Percentiles rank a stretch among this genome's conserved stretches.
These are phyloP conservation scores for Drosophila sordidula DNA, from an alignment of 2,888 invertebrate species.

Conservation along the genomic window DNA sequence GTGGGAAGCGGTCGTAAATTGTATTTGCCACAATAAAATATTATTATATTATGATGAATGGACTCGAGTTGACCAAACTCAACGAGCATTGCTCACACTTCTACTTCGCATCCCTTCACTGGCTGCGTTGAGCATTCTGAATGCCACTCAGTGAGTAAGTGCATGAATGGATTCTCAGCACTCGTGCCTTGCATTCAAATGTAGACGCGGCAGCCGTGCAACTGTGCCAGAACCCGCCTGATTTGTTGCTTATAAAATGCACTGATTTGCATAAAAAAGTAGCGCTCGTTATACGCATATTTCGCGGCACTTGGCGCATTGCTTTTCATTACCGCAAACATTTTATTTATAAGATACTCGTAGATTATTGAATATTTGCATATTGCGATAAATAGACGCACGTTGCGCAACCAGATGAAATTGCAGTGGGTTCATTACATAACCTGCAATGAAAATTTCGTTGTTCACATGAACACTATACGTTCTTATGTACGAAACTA, in stretches of 20 bases:
- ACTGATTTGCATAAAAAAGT: conserved; percentile 68
- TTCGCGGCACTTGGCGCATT: conserved; percentile 52
- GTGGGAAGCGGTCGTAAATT: conserved; percentile 30
- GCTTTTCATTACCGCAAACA: conserved; percentile 37
- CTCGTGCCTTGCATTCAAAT: conserved; percentile 66
- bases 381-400: conserved; percentile 31
- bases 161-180: conserved; percentile 58
- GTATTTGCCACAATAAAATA: conserved; percentile 35
- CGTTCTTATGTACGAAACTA: no score
- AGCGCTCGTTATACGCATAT: conserved; percentile 70
- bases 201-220: conserved; percentile 8
- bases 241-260: conserved; percentile 61
- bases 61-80: conserved; percentile 36
- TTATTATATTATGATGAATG: conserved; percentile 37
- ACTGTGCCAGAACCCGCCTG: conserved; percentile 40
- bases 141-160: conserved; percentile 53
- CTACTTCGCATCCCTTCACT: neutral
- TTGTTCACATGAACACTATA: neutral
- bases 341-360: conserved; percentile 52
- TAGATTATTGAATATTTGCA: conserved; percentile 60
- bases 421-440: neutral
- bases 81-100: conserved; percentile 8
- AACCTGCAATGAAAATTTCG: neutral
- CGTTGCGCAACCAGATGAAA: neutral
- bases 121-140: conserved; percentile 28